Percentiles rank a stretch among this genome's conserved stretches.
phyloP scores from a whole-genome alignment of 1,140 invertebrate genomes.

The Periplaneta americana region DNA sequence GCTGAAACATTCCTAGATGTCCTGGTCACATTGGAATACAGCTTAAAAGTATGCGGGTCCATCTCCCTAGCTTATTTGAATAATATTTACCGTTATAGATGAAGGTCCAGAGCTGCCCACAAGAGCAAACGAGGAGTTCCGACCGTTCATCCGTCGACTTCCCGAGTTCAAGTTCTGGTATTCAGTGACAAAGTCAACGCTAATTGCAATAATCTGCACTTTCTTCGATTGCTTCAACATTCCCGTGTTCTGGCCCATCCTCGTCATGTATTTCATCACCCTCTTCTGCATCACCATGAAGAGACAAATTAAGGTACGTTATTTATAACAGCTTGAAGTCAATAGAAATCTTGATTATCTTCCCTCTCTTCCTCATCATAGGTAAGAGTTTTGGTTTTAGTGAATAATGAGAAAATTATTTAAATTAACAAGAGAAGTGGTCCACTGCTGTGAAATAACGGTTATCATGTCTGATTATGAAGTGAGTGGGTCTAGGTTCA shows the following conservation, averaged over 20 bases:
- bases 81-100: conserved; percentile 39
- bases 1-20: background rate
- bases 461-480: no score
- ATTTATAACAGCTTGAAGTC: no score
- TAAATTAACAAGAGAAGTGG: no score
- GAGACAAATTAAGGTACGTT: conserved; percentile 92
- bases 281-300: conserved; percentile 99
- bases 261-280: conserved; percentile 99
- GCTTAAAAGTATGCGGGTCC: background rate
- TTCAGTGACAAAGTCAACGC: conserved; percentile 91
- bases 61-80: background rate
- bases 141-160: conserved; percentile 94
- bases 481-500: no score
- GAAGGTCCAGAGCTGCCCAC: conserved; percentile 90
- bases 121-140: conserved; percentile 93
- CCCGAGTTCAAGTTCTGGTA: conserved; percentile 99
- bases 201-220: conserved; percentile 87
- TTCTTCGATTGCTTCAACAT: conserved; percentile 98
- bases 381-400: no score
- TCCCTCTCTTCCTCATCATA: no score
- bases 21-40: no score
- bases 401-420: no score
- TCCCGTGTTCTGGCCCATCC: conserved; percentile 99
- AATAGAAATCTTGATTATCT: no score
- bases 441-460: no score